A percentile compares a stretch with the other conserved stretches of the same genome.
These are phyloP conservation scores for Sarotherodon lohbergeri DNA, from an alignment of 2,113 vertebrate genomes.

Conservation along the genomic window DNA sequence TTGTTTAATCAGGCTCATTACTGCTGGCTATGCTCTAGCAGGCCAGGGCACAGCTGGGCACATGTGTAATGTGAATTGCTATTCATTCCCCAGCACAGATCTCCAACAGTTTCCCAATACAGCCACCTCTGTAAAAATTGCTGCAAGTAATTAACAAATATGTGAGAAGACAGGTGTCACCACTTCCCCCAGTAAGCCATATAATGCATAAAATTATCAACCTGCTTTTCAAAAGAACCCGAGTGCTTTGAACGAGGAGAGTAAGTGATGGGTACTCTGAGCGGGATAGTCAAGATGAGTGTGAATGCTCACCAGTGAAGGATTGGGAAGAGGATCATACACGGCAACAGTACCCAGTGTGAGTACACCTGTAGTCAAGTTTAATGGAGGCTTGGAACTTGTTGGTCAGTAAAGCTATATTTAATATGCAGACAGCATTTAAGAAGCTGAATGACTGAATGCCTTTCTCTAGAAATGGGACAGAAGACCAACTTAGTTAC, in stretches of 20 bases:
- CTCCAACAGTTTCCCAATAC: neutral
- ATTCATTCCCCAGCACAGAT: neutral
- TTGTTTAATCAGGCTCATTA: neutral
- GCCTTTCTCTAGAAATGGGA: neutral
- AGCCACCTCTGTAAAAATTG: neutral
- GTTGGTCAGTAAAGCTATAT: neutral
- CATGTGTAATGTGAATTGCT: neutral
- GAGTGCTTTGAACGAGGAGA: rapidly evolving
- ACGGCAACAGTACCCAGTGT: neutral
- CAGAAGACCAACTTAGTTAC: neutral
- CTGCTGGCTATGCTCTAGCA: too few relatives aligned
- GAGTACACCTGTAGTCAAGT: neutral
- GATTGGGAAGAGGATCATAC: rapidly evolving
- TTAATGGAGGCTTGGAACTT: neutral
- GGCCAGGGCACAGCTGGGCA: too few relatives aligned
- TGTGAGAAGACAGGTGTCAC: neutral
- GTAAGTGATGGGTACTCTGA: neutral
- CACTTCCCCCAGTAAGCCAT: neutral
- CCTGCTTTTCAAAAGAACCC: neutral
- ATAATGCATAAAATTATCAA: neutral
- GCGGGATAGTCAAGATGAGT: rapidly evolving
- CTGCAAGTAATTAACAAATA: neutral
- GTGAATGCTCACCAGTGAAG: neutral
- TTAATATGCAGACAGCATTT: neutral
- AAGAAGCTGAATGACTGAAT: neutral